phyloP scores from a whole-genome alignment of 2,888 invertebrate genomes.

The Priocnemis perturbator region DNA sequence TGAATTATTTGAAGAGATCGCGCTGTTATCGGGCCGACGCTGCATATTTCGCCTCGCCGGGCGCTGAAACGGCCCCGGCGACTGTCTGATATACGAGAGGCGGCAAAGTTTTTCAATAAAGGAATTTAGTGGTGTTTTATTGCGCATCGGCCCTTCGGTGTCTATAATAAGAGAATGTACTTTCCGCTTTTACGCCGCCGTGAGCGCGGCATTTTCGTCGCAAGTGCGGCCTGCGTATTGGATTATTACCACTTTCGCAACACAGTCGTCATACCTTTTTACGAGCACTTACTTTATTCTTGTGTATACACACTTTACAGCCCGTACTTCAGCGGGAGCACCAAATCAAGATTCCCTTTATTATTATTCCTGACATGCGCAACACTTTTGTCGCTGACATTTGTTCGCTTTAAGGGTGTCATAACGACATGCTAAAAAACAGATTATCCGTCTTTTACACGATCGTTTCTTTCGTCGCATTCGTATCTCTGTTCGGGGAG shows the following conservation, averaged over 20 bases:
- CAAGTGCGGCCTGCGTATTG: background rate
- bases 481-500: no score
- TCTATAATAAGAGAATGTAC: conserved; percentile 4
- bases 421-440: no score
- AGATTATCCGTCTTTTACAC: no score
- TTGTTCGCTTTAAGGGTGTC: no score
- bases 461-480: no score
- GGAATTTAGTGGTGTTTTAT: conserved; percentile 1
- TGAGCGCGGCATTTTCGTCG: conserved; percentile 5
- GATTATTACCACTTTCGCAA: conserved; percentile 8
- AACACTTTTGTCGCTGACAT: no score
- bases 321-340: background rate
- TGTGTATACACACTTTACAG: conserved; percentile 5
- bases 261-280: conserved; percentile 6
- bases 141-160: conserved; percentile 3
- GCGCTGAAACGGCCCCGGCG: conserved; percentile 4
- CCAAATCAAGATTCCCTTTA: conserved; percentile 7
- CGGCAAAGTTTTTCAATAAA: conserved; percentile 7
- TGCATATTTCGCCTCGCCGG: no score
- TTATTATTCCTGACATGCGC: conserved; percentile 1
- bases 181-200: conserved; percentile 5
- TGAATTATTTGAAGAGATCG: conserved; percentile 5
- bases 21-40: conserved; percentile 6
- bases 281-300: conserved; percentile 7
- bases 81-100: conserved; percentile 19